A percentile compares a stretch with the other conserved stretches of the same genome.
These are phyloP conservation scores for Steinernema hermaphroditum DNA, from an alignment of 2,888 invertebrate genomes.

Conservation along the genomic window DNA sequence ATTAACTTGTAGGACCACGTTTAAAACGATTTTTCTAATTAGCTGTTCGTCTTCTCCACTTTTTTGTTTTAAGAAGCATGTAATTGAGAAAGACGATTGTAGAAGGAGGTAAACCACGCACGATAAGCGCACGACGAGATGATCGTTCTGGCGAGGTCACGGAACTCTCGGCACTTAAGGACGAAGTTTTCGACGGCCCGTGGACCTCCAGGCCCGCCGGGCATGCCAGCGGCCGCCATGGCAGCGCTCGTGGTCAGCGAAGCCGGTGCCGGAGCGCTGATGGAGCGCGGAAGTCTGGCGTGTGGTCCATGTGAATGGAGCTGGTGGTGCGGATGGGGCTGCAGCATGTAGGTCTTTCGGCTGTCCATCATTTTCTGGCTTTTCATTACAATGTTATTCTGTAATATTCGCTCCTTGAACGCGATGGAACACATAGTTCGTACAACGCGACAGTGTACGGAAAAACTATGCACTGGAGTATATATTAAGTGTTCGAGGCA, in stretches of 20 bases:
- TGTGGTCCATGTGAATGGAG: constrained; percentile 13
- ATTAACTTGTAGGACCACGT: background rate
- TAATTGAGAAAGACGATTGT: too few species aligned
- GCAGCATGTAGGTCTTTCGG: background rate
- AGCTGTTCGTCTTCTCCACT: too few species aligned
- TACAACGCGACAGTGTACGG: too few species aligned
- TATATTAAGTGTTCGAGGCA: too few species aligned
- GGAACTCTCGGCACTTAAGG: constrained; percentile 9
- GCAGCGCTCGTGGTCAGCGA: background rate
- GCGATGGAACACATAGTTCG: too few species aligned
- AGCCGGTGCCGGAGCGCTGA: constrained; percentile 21
- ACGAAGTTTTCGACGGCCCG: constrained; percentile 14
- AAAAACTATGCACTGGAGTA: too few species aligned
- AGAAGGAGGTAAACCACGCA: too few species aligned
- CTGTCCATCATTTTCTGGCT: background rate
- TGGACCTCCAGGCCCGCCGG: background rate
- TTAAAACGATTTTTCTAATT: background rate
- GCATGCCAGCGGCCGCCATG: background rate
- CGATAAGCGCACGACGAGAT: background rate
- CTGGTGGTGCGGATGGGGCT: constrained; percentile 20
- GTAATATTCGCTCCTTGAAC: too few species aligned
- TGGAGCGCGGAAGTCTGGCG: constrained; percentile 4
- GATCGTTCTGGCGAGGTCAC: background rate
- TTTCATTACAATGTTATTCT: too few species aligned
- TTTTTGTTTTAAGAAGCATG: too few species aligned